A percentile compares a stretch with the other conserved stretches of the same genome.
These are phyloP conservation scores for Saimiri boliviensis DNA, from an alignment of 2,113 vertebrate genomes.

Conservation along the genomic window DNA sequence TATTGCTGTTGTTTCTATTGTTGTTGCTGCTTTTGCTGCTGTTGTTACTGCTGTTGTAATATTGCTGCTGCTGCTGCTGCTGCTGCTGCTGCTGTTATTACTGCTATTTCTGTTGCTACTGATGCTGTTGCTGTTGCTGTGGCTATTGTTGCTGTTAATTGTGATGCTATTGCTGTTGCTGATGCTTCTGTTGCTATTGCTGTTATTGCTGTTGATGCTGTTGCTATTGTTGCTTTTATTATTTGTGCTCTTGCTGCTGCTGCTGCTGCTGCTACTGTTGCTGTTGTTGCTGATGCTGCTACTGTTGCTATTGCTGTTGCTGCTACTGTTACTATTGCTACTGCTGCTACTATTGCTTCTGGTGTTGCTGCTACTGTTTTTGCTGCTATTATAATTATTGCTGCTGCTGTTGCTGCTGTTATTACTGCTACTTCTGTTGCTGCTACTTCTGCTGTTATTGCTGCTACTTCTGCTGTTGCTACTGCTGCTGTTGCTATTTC, in stretches of 20 bases:
- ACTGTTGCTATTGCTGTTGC: accelerated
- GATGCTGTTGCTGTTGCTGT: accelerated
- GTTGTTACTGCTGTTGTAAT: accelerated
- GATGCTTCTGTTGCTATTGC: not conserved
- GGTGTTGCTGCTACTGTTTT: accelerated
- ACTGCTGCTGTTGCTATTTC: accelerated
- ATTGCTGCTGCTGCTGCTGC: too few relatives aligned
- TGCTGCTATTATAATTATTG: too few relatives aligned
- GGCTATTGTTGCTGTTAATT: not conserved
- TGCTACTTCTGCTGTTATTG: not conserved
- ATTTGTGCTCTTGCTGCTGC: accelerated
- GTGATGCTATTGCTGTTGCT: not conserved
- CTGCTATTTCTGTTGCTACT: accelerated
- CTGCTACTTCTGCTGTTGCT: accelerated
- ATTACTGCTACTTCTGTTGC: accelerated
- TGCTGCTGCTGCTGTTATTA: accelerated
- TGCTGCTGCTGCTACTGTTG: accelerated
- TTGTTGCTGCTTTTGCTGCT: accelerated
- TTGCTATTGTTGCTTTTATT: not conserved
- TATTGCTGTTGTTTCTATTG: accelerated
- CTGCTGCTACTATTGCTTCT: accelerated
- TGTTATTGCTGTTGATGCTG: not conserved
- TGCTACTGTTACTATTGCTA: accelerated
- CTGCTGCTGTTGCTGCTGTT: accelerated
- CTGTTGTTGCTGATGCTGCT: accelerated